Percentiles rank a stretch among this genome's conserved stretches.
These are phyloP conservation scores for Sandelia bainsii DNA, from an alignment of 2,797 vertebrate species.

Conservation along the genomic window DNA sequence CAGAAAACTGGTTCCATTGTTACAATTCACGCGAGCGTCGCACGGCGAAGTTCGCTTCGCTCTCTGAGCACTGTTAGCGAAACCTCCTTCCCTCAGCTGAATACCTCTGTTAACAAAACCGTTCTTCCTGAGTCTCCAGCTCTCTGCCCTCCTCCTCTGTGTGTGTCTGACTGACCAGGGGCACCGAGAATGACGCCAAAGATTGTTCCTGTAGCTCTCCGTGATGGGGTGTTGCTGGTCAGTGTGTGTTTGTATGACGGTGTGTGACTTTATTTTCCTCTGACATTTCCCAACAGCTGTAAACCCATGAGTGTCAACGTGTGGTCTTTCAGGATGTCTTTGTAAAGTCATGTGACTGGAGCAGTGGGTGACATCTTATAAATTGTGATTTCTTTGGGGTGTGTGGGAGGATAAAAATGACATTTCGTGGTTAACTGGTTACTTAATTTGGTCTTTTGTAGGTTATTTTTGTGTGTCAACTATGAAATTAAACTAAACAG, in stretches of 20 bases:
- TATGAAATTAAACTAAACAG: slow-evolving; percentile 82
- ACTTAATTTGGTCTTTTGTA: slow-evolving; percentile 81
- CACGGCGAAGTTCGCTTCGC: not conserved
- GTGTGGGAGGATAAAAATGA: slow-evolving; percentile 45
- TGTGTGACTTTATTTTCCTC: slow-evolving; percentile 15
- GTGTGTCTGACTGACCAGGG: slow-evolving; percentile 55
- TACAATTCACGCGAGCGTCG: not conserved
- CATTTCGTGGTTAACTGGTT: slow-evolving; percentile 77
- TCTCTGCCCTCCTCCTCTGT: slow-evolving; percentile 21
- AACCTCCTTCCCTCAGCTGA: slow-evolving; percentile 59
- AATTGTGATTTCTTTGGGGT: slow-evolving; percentile 58
- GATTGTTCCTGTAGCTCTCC: slow-evolving; percentile 76
- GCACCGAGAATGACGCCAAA: slow-evolving; percentile 80
- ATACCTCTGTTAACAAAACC: slow-evolving; percentile 73
- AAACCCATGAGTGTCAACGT: slow-evolving; percentile 60
- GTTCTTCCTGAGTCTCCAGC: slow-evolving; percentile 74
- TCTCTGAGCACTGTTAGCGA: slow-evolving; percentile 54
- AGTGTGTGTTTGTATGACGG: slow-evolving; percentile 20
- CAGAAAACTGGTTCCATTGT: too few species aligned
- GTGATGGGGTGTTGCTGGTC: slow-evolving; percentile 68
- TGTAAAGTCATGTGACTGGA: slow-evolving; percentile 75
- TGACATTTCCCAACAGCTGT: slow-evolving; percentile 40
- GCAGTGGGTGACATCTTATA: slow-evolving; percentile 74
- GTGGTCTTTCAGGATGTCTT: slow-evolving; percentile 61
- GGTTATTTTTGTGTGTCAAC: slow-evolving; percentile 86